Evolutionary conservation across 64 coral and sea anemone genomes (phyloP), one percentile per base, ranked within the genome.

Genomic region (Montipora capricornis): DNA sequence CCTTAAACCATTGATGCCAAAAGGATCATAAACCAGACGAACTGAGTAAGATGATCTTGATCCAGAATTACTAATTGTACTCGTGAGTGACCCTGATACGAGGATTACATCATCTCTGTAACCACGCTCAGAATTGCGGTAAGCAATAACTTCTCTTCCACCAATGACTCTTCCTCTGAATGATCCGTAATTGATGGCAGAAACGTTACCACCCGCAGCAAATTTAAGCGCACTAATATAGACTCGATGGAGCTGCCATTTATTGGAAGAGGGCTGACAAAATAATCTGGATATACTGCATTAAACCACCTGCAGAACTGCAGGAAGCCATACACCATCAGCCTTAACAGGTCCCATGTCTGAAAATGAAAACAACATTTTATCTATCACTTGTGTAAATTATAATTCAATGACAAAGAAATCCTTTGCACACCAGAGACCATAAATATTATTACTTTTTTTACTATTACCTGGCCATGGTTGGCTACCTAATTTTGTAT

Each of bases 321-420:
- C 67, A 92, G 90, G 71, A 92, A 92, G 68, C 90, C 90, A 92
- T 84, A 73, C 13, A 84, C 80, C 90, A 92, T 92, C 50, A 83
- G 17, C 50, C 79, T 61, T 6, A 92, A 80, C 47, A 87, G 82
- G 76, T 93, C 70, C 82, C 82, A 87, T 84, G 90, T 92, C 90
- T 92, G 47, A 49, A 24, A 62, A 50, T 7, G 49, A 92, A 77
- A 57, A n/a, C 20, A 78, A 87, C 37, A 47, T 19, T 11, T 44
- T 87, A 73, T 37, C 60, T 26, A 57, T 83, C 12, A 61, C 49
- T 49, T 83, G 51, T 83, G 62, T 71, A 87, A 50, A 87, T 4
- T 87, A 52, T 17, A 37, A 49, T 74, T 50, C 61, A 87, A 69
- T 69, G 12, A 69, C 66, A 17, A 69, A 17, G 66, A 69, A 69